Base-by-base conservation (phyloP, 2,888 invertebrate species). In the Amblyjoppa proteus region DNA sequence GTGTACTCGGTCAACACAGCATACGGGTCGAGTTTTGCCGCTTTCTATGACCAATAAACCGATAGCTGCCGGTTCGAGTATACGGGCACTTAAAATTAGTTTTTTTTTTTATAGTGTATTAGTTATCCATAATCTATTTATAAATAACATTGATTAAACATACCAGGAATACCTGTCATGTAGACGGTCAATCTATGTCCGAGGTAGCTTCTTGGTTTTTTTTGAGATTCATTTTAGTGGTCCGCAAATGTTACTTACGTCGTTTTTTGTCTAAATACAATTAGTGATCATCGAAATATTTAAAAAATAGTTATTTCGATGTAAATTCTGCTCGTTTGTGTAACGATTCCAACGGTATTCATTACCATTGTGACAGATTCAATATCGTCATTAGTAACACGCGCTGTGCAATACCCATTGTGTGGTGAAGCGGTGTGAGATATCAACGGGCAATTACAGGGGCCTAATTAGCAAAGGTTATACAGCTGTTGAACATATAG, bases 1-100 rank as follows among this genome's bases (percentile, higher is more conserved):
- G 25, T 25, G 11, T 56, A 56, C 25, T 56, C 25, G 25, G 56
- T 56, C 56, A 41, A 41, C 38, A 41, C 25, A 66, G 73, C 73
- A 53, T 73, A 71, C 73, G 66, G 73, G 64, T 25, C 66, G 73
- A 80, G 38, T 80, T 80, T 64, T 82, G 73, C 84, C 84, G 77
- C 83, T 86, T 88, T 81, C 86, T 83, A 87, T 86, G 86, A 88
- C 84, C 86, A 83, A 88, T 88, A 88, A 88, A 81, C 83, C 73
- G 66, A 80, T 66, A 49, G 41, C 25, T 34, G 28, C 56, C 11
- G 11, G 73, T 58, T 41, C 58, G 56, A 56, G 41, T 41, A 41
- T 1, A 41, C 11, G 41, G 41, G 41, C 3, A 41, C 41, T 41
- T 11, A 41, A 11, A 41, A 41, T 9, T 41, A 11, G 11, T 41